Evolutionary conservation across 1,140 invertebrate genomes (phyloP).

Genomic region (Drosophila rhopaloa): DNA sequence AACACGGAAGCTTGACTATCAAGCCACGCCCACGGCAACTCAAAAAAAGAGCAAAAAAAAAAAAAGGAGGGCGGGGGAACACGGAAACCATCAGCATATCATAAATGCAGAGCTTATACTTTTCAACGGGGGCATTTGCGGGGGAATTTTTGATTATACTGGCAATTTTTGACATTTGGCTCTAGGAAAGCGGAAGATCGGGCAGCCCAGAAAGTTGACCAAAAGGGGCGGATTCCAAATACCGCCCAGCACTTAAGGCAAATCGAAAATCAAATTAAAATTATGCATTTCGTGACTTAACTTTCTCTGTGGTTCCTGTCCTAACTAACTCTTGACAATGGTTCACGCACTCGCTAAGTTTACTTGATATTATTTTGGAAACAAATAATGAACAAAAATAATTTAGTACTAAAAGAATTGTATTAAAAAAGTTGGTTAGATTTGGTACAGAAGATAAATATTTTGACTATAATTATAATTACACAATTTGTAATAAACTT

Average conservation of each 20-base stretch:
- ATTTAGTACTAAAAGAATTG: too few species aligned
- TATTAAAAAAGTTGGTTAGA: too few species aligned
- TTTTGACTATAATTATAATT: too few species aligned
- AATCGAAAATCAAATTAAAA: slow-evolving; percentile 31
- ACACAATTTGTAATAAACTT: too few species aligned
- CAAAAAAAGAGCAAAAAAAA: neutral
- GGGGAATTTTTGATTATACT: slow-evolving; percentile 24
- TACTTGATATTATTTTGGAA: too few species aligned
- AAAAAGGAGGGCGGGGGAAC: neutral
- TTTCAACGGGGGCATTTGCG: neutral
- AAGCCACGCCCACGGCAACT: slow-evolving; percentile 17
- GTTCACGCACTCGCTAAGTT: slow-evolving; percentile 7
- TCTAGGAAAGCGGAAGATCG: slow-evolving; percentile 6
- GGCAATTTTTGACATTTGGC: slow-evolving; percentile 20
- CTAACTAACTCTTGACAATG: neutral
- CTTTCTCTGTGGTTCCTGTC: slow-evolving; percentile 28
- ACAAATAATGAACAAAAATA: neutral
- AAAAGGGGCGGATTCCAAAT: slow-evolving; percentile 24
- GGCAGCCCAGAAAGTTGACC: slow-evolving; percentile 16
- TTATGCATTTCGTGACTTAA: slow-evolving; percentile 18
- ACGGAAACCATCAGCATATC: slow-evolving; percentile 29
- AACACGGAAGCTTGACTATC: slow-evolving; percentile 28
- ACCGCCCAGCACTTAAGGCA: slow-evolving; percentile 46
- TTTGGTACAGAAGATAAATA: too few species aligned
- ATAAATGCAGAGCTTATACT: slow-evolving; percentile 33